Evolutionary conservation across 2,888 invertebrate genomes (phyloP), one percentile per base, ranked within the genome.

Genomic region (Neoaliturus tenellus): DNA sequence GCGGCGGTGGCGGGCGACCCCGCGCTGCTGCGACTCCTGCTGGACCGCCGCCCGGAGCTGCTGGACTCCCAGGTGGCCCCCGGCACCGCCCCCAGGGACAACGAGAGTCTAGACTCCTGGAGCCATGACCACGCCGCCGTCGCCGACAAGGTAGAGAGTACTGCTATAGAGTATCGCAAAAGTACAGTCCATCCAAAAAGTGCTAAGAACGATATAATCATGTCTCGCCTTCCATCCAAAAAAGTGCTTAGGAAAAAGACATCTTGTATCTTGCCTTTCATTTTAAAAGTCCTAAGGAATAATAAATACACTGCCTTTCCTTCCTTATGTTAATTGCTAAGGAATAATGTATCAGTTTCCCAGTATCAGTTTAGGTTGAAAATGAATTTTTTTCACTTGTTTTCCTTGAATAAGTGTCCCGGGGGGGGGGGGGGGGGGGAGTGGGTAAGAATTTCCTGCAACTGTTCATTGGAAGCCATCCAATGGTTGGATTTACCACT

Each of bases 1-100:
- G 92, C 93, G 0, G 91, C 92, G 0, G 92, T 90, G 89, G 90
- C 90, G 14, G 92, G 92, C 0, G 90, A 92, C 83, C 89, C 90
- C 0, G 89, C 2, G 1, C 51, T 85, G 17, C 81, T 88, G 20
- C 58, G 80, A 33, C 44, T 75, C 0, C 44, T 88, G 8, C 39
- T 84, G 2, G 35, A 80, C 41, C 23, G 25, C 1, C 58, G 84
- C 31, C 78, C 44, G 0, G 82, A 81, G 5, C n/a, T 71, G 14
- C 25, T 71, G 25, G 44, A 75, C 31, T 67, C 28, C 28, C 73
- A 82, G 31, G 82, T 85, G 25, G 44, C 58, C 12, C 62, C 81
- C 14, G 83, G 84, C 4, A 44, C 39, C 28, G 73, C 58, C 31
- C 23, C 69, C 39, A 44, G 78, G 23, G 44, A 44, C 67, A 82